Percentiles rank a stretch among this genome's conserved stretches.
Conservation (phyloP, 2,888 invertebrate species). For the Epinotia bilunana region DNA sequence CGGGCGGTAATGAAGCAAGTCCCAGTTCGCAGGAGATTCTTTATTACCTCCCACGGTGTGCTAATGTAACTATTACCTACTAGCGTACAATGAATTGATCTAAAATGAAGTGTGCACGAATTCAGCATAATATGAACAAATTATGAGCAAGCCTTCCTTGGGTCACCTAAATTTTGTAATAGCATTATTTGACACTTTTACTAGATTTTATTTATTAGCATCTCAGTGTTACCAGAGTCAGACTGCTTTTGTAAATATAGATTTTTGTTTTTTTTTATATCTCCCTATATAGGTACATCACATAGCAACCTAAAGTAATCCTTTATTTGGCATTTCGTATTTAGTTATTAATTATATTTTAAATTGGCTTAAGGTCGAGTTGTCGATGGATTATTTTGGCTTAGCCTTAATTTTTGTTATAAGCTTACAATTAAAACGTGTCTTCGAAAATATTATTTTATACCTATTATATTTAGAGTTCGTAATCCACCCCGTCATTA, state of each 20-base stretch:
- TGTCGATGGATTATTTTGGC: slow-evolving; percentile 54
- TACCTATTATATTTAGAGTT: slow-evolving; percentile 45
- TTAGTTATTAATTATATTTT: slow-evolving; percentile 64
- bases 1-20: not conserved
- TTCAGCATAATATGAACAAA: slow-evolving; percentile 38
- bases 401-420: slow-evolving; percentile 68
- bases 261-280: slow-evolving; percentile 63
- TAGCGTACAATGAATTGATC: slow-evolving; percentile 31
- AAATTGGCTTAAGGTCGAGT: slow-evolving; percentile 67
- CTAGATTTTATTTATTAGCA: slow-evolving; percentile 54
- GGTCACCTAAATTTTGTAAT: slow-evolving; percentile 44
- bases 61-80: not conserved
- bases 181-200: slow-evolving; percentile 48
- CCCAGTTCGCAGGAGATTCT: not conserved
- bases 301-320: slow-evolving; percentile 59
- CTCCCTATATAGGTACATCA: slow-evolving; percentile 59
- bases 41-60: not conserved
- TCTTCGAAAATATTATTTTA: slow-evolving; percentile 49
- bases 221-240: slow-evolving; percentile 68
- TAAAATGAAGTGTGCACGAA: slow-evolving; percentile 30
- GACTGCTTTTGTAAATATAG: slow-evolving; percentile 71
- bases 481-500: slow-evolving; percentile 49
- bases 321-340: slow-evolving; percentile 65
- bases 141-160: slow-evolving; percentile 38
- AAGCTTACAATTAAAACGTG: slow-evolving; percentile 56